phyloP scores from a whole-genome alignment of 2,888 invertebrate species.

The Acleris emargana region DNA sequence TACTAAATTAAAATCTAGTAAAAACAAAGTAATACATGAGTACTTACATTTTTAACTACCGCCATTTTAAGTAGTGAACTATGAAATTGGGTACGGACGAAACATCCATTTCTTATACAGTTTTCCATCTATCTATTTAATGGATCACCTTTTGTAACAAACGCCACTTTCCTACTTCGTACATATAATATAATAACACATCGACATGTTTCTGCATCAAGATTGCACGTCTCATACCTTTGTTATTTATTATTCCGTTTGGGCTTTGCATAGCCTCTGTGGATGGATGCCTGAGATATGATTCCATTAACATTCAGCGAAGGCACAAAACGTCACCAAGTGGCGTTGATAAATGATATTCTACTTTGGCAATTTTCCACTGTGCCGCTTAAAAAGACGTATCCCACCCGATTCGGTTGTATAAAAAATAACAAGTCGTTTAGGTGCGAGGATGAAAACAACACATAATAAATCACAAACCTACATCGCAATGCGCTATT shows the following conservation, averaged over 20 bases:
- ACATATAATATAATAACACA: too few relatives aligned
- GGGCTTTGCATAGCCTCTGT: slow-evolving; percentile 42
- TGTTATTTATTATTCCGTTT: slow-evolving; percentile 38
- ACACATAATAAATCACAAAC: slow-evolving; percentile 13
- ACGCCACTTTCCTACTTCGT: too few relatives aligned
- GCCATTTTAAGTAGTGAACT: too few relatives aligned
- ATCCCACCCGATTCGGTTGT: slow-evolving; percentile 23
- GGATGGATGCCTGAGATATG: slow-evolving; percentile 45
- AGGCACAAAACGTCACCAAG: slow-evolving; percentile 61
- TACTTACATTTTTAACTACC: too few relatives aligned
- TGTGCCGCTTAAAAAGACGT: slow-evolving; percentile 44
- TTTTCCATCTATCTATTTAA: too few relatives aligned
- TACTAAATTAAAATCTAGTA: too few relatives aligned
- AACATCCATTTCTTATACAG: too few relatives aligned
- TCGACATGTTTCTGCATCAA: slow-evolving; percentile 8
- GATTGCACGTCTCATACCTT: slow-evolving; percentile 9
- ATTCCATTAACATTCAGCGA: slow-evolving; percentile 60
- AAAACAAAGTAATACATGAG: too few relatives aligned
- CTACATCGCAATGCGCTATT: slow-evolving; percentile 4
- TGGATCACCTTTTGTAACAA: too few relatives aligned
- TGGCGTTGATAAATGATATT: slow-evolving; percentile 67
- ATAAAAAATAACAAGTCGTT: slow-evolving; percentile 26
- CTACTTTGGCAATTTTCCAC: slow-evolving; percentile 69
- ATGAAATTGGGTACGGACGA: too few relatives aligned
- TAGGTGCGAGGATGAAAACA: slow-evolving; percentile 1